phyloP scores from a whole-genome alignment of 1,140 invertebrate genomes.

The Lanistes nyassanus region DNA sequence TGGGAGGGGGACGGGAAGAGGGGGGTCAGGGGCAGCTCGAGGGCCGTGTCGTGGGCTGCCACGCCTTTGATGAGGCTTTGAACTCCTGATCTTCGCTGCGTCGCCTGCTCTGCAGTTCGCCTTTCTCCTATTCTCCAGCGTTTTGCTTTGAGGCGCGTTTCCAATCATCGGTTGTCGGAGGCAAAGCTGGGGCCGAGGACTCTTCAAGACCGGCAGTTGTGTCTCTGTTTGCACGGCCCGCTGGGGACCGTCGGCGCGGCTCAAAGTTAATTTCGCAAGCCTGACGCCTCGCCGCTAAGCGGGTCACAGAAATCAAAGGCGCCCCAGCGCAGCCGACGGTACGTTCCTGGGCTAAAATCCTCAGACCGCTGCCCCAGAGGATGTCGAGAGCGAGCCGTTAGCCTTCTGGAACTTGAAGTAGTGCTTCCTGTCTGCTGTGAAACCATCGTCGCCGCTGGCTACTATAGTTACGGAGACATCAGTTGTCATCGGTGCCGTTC shows the following conservation, averaged over 20 bases:
- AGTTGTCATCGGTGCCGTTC: no score
- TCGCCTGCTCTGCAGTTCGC: not conserved
- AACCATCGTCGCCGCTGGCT: no score
- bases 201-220: not conserved
- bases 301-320: not conserved
- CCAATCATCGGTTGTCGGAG: not conserved
- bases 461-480: no score
- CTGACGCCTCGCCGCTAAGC: not conserved
- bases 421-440: no score
- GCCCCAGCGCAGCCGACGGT: not conserved
- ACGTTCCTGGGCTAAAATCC: not conserved
- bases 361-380: not conserved
- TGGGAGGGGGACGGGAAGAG: not conserved
- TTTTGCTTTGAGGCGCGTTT: not conserved
- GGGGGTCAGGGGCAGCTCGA: not conserved
- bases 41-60: not conserved
- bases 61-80: constrained; percentile 2
- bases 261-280: constrained; percentile 2
- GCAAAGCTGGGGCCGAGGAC: not conserved
- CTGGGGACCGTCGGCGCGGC: not conserved
- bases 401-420: no score
- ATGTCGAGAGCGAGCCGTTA: no score
- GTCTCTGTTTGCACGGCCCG: not conserved
- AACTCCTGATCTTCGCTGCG: not conserved
- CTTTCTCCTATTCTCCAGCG: not conserved